Percentiles rank a stretch among this genome's conserved stretches.
Conservation (phyloP, 2,113 vertebrate genomes). For the Leptosomus discolor region DNA sequence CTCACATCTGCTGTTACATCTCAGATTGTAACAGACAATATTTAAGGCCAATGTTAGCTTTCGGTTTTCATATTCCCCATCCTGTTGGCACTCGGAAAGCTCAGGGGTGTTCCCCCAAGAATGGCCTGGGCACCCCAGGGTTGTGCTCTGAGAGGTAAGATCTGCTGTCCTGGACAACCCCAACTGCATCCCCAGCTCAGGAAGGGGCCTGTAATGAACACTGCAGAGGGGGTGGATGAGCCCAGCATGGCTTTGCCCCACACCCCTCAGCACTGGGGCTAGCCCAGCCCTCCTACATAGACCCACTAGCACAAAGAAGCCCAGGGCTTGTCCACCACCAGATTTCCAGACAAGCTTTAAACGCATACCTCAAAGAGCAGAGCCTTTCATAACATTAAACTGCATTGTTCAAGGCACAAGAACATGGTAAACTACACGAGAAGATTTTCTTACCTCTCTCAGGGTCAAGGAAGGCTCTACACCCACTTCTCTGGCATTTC, state of each 20-base stretch:
- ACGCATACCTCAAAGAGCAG: background rate
- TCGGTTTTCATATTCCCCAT: background rate
- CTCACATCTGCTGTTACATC: background rate
- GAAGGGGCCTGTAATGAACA: fast-evolving
- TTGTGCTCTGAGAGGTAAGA: background rate
- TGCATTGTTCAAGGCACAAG: background rate
- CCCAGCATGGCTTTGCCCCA: background rate
- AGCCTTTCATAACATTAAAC: background rate
- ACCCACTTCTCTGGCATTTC: fast-evolving
- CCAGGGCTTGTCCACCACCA: background rate
- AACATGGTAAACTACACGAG: background rate
- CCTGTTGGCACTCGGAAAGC: background rate
- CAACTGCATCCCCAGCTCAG: background rate
- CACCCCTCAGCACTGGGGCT: background rate
- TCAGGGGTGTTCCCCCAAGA: background rate
- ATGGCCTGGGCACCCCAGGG: background rate
- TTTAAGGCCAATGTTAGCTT: background rate
- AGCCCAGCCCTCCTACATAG: background rate
- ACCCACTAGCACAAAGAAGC: background rate
- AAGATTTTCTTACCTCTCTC: background rate
- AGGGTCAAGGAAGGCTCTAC: background rate
- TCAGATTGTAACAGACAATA: background rate
- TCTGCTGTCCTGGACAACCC: background rate
- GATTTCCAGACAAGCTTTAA: background rate
- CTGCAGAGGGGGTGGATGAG: background rate